Percentiles rank a stretch among this genome's conserved stretches.
phyloP scores from a whole-genome alignment of 2,888 invertebrate genomes.

The Xylophagus ater region DNA sequence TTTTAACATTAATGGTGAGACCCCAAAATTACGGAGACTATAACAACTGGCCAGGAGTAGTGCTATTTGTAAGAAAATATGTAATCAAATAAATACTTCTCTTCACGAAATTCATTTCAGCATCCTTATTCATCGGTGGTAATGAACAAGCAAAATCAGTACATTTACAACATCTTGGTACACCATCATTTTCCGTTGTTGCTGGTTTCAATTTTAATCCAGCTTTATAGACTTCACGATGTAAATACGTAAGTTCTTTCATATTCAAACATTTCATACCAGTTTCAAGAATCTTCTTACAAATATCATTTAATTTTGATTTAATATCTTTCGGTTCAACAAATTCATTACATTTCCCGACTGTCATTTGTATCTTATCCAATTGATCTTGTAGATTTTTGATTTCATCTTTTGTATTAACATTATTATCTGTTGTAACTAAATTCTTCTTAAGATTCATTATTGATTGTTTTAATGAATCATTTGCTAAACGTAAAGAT shows the following conservation, averaged over 20 bases:
- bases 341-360: conserved; percentile 2
- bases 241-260: conserved; percentile 29
- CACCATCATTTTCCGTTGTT: not conserved
- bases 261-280: conserved; percentile 27
- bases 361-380: conserved; percentile 3
- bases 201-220: conserved; percentile 26
- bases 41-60: too few relatives aligned
- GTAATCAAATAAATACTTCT: conserved; percentile 23
- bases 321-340: conserved; percentile 7
- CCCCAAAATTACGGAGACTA: too few relatives aligned
- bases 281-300: conserved; percentile 29
- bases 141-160: conserved; percentile 24
- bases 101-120: conserved; percentile 28
- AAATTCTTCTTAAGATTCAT: conserved; percentile 4
- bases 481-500: conserved; percentile 8
- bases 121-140: conserved; percentile 21
- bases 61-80: too few relatives aligned
- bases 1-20: too few relatives aligned
- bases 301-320: conserved; percentile 22
- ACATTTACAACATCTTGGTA: conserved; percentile 28
- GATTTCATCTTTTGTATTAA: too few relatives aligned
- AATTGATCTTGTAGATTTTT: too few relatives aligned
- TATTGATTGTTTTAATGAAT: conserved; percentile 1
- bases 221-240: conserved; percentile 28
- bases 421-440: too few relatives aligned